Percentiles rank a stretch among this genome's conserved stretches.
Conservation (phyloP, 1,140 invertebrate genomes). For the Trichomalopsis sarcophagae region DNA sequence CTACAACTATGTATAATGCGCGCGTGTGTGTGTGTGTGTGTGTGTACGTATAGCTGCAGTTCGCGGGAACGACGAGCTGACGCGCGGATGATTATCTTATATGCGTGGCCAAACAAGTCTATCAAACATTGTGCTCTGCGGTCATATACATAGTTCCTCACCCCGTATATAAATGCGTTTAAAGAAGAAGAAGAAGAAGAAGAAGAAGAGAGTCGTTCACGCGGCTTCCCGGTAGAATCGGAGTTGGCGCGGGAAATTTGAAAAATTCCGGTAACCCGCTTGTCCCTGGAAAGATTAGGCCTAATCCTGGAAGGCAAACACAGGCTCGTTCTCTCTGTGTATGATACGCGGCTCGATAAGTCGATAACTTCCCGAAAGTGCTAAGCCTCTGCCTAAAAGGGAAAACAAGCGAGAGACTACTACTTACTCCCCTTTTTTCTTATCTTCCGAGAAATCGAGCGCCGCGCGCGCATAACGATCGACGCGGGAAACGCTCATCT, state of each 20-base stretch:
- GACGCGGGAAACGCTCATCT: not conserved
- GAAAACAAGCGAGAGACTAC: not conserved
- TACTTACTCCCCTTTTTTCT: not conserved
- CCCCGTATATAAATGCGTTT: no score
- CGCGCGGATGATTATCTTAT: no score
- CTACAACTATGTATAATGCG: no score
- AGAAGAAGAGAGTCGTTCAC: no score
- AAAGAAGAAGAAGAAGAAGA: no score
- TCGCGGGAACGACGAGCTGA: no score
- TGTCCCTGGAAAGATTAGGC: not conserved
- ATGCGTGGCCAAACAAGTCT: no score
- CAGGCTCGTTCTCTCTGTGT: not conserved
- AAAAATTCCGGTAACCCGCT: not conserved
- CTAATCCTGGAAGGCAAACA: not conserved
- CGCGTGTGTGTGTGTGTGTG: no score
- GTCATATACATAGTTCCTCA: no score
- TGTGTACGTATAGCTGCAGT: no score
- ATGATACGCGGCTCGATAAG: conserved; percentile 27
- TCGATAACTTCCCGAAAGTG: conserved; percentile 31
- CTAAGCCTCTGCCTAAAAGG: conserved; percentile 3
- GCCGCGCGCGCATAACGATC: not conserved
- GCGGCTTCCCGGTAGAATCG: not conserved
- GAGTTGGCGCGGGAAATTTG: not conserved
- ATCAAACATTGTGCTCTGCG: no score
- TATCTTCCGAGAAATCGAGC: conserved; percentile 22